A percentile compares a stretch with the other conserved stretches of the same genome.
Conservation (phyloP, 2,888 invertebrate genomes). For the Caenorhabditis afra region DNA sequence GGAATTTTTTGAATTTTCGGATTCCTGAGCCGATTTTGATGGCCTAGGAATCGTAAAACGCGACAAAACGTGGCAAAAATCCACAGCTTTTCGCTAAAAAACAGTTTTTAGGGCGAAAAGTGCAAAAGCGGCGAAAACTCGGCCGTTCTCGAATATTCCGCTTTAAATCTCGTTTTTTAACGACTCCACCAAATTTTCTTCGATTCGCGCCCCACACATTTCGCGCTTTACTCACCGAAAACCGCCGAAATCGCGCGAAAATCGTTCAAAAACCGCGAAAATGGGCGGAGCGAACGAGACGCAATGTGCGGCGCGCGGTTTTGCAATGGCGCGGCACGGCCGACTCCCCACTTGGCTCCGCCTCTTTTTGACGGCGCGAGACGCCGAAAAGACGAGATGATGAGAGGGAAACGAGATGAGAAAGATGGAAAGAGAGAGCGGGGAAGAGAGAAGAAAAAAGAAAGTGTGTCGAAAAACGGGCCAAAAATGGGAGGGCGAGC, state of each 20-base stretch:
- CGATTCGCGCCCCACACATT: neutral
- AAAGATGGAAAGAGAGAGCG: neutral
- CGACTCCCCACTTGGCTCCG: neutral
- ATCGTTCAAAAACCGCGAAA: constrained; percentile 8
- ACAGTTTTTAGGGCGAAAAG: neutral
- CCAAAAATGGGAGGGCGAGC: constrained; percentile 6
- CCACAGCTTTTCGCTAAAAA: neutral
- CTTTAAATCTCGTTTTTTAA: neutral
- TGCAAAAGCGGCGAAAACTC: neutral
- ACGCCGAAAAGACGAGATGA: constrained; percentile 19
- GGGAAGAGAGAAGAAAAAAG: constrained; percentile 9
- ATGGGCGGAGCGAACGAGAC: constrained; percentile 30
- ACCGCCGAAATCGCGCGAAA: neutral
- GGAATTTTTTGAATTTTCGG: neutral
- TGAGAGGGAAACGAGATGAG: constrained; percentile 9
- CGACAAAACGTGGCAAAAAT: too few species aligned
- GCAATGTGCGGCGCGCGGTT: constrained; percentile 39
- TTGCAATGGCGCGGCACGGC: constrained; percentile 20
- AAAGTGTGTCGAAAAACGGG: constrained; percentile 41
- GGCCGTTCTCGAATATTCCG: neutral
- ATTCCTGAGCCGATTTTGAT: neutral
- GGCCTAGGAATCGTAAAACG: neutral
- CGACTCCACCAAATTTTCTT: too few species aligned
- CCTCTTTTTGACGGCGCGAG: constrained; percentile 8
- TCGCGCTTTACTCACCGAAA: neutral